Conservation (phyloP, 92 coral and sea anemone species). For the Porites divaricata region DNA sequence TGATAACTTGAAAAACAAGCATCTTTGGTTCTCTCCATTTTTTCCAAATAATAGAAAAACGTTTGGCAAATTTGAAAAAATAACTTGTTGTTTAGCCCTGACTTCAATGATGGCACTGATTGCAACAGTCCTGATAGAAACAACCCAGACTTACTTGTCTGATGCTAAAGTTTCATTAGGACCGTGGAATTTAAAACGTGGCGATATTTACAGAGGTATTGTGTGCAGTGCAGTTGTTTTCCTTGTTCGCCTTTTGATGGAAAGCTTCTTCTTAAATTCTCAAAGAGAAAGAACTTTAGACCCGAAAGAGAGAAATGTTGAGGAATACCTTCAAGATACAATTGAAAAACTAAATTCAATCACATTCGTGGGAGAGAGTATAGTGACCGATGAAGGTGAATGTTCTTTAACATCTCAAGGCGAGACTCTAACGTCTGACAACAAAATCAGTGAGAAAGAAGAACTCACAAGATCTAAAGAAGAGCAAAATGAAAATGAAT, state of each 20-base stretch:
- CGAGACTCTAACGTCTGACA: neutral
- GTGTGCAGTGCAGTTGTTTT: slow-evolving; percentile 58
- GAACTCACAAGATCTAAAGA: neutral
- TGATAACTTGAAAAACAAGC: slow-evolving; percentile 50
- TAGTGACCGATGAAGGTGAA: neutral
- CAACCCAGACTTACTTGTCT: slow-evolving; percentile 39
- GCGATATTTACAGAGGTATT: slow-evolving; percentile 54
- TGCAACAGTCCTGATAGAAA: slow-evolving; percentile 29
- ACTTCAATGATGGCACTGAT: slow-evolving; percentile 39
- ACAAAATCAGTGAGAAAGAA: neutral
- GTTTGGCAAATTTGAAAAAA: slow-evolving; percentile 56
- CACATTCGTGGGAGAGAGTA: slow-evolving; percentile 29
- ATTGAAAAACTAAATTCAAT: slow-evolving; percentile 13
- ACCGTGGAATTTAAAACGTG: slow-evolving; percentile 42
- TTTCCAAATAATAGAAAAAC: slow-evolving; percentile 33
- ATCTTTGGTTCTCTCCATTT: slow-evolving; percentile 70
- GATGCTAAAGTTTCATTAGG: slow-evolving; percentile 41
- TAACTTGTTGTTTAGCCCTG: slow-evolving; percentile 53
- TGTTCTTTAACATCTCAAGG: neutral
- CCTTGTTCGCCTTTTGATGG: slow-evolving; percentile 49
- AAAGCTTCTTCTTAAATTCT: slow-evolving; percentile 49
- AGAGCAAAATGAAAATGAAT: neutral
- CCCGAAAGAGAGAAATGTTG: slow-evolving; percentile 8
- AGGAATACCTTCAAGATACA: slow-evolving; percentile 27
- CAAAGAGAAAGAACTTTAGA: neutral